Base-by-base conservation (phyloP, 2,113 vertebrate species). In the Protomyctophum bolini region DNA sequence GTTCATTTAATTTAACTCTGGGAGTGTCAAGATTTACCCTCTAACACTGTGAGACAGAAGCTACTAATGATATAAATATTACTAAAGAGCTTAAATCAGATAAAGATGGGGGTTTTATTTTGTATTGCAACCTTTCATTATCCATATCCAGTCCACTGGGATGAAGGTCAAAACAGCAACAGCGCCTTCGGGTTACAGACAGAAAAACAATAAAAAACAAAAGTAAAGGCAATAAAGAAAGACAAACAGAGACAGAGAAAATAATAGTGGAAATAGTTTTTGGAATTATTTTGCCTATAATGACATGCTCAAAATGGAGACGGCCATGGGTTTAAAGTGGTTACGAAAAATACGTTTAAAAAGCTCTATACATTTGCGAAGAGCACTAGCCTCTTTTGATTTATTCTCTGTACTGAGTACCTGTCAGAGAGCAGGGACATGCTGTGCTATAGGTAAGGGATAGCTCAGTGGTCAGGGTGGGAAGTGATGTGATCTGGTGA, bases 381-480 rank as follows among this genome's bases (percentile, higher is more conserved):
- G 33, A 41, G 33, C 33, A 41, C 21, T 21, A 21, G 21, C 21
- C 21, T 21, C 21, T 21, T 21, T 21, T 21, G 21, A 21, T 21
- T 21, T 21, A 21, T 21, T 21, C 21, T 21, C 21, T 21, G 21
- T 33, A 10, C 8, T 28, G 21, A 58, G 57, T 28, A 9, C 10
- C 28, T 11, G 21, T 55, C 6, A 33, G 58, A 50, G 14, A 68
- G 33, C 64, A 58, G 7, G 29, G 33, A 10, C 10, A 14, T 58
- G 33, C 15, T 56, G 55, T 21, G 46, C 29, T 28, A 6, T 52
- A 11, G 66, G 61, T 64, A n/a, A 80, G 66, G 41, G 61, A 76
- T 58, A 47, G 51, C 2, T 8, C 33, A 10, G 45, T 59, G 60
- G 54, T 61, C 75, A 65, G 68, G n/a, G 48, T 63, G 52, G 46